Base-by-base conservation (phyloP, 2,888 invertebrate species). In the Clitarchus hookeri region DNA sequence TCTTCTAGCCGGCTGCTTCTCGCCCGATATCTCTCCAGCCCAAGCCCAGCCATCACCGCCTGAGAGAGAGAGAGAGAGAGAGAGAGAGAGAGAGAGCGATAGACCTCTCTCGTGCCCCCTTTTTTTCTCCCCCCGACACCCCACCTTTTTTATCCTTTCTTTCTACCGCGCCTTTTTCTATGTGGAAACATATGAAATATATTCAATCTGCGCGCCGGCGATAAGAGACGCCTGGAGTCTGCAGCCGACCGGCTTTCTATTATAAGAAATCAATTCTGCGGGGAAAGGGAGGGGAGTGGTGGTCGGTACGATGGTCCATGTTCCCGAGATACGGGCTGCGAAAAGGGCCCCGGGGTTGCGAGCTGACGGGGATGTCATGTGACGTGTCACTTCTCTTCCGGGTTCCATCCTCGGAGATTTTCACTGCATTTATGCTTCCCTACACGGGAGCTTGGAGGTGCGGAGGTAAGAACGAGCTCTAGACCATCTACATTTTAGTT, bases 171-270 rank as follows among this genome's bases (percentile, higher is more conserved):
- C 87, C 89, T 88, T 88, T 89, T 91, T 90, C 91, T 91, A 87
- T 92, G 91, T 91, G 92, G 91, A 92, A 91, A 92, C 92, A 93
- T 93, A 93, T 94, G 94, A 94, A 94, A 94, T 94, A 94, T 94
- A 94, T 94, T 94, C 94, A 94, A 94, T 94, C 94, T 94, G 94
- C 93, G 93, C 92, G 91, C 92, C 90, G 89, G 91, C 92, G 95
- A 95, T 95, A 95, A 94, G 93, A 89, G 89, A 89, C 89, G 90
- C 90, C 82, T 82, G 82, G 82, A 82, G 27, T 82, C 44, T 90
- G 90, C 89, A 87, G 86, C 86, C 89, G 89, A 89, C 65, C 88
- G 85, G 88, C 88, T 89, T 89, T 89, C 89, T 89, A 90, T 89
- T 90, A 90, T 90, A 90, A 90, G 90, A 90, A 90, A 90, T 90